phyloP scores from a whole-genome alignment of 2,888 invertebrate genomes.

The Orchestes rusci region DNA sequence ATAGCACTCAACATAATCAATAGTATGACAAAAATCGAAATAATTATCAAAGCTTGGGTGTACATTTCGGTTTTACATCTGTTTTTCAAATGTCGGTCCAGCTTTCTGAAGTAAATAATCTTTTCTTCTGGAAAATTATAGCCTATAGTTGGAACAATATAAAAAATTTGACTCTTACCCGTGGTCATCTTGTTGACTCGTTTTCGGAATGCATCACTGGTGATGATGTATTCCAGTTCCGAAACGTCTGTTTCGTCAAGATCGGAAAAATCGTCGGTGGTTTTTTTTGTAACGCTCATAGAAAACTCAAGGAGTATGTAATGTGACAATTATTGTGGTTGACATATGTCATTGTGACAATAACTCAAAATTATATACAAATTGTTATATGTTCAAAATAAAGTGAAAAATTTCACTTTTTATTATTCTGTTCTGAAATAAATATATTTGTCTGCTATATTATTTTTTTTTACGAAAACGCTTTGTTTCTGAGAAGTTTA shows the following conservation, averaged over 20 bases:
- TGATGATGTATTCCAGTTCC: conserved; percentile 15
- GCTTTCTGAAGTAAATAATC: conserved; percentile 22
- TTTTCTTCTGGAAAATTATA: conserved; percentile 16
- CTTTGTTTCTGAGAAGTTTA: too few relatives aligned
- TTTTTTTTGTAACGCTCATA: conserved; percentile 10
- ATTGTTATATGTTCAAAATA: too few relatives aligned
- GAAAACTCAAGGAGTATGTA: too few relatives aligned
- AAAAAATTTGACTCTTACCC: conserved; percentile 7
- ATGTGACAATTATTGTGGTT: background rate
- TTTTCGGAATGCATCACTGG: conserved; percentile 10
- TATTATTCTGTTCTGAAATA: too few relatives aligned
- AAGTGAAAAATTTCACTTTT: too few relatives aligned
- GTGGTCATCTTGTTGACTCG: conserved; percentile 9
- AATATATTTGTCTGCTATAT: too few relatives aligned
- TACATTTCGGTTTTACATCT: conserved; percentile 25
- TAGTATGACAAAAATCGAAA: conserved; percentile 25
- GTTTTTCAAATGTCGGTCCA: conserved; percentile 18
- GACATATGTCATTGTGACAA: too few relatives aligned
- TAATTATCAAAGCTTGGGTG: conserved; percentile 28
- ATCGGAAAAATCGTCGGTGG: conserved; percentile 7
- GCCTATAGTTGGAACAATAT: background rate
- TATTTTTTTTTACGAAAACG: too few relatives aligned
- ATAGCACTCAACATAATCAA: conserved; percentile 21
- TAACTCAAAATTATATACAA: too few relatives aligned
- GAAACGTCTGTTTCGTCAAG: conserved; percentile 16